Evolutionary conservation across 1,140 invertebrate genomes (phyloP), one percentile per base, ranked within the genome.

Genomic region (Heterodera schachtii): DNA sequence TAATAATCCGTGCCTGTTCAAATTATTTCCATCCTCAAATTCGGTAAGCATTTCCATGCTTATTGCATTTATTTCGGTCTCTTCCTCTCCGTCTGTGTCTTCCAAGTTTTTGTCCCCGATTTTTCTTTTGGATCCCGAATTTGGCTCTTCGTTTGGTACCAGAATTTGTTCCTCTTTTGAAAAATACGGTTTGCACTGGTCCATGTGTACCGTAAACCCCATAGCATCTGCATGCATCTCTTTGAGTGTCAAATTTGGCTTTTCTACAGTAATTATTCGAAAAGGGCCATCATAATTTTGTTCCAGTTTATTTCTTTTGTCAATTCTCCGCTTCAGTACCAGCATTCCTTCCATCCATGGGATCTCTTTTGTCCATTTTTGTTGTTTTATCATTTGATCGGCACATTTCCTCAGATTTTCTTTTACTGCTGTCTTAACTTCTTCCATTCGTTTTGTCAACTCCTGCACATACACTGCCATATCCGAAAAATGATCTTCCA

Each of bases 221-320:
- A 3, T 13, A 3, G 3, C n/a, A 41, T 44, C 52, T 46, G 57
- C 13, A 11, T 64, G 13, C 19, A 43, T 6, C 6, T 69, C 75
- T 78, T 43, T 16, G 3, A 78, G n/a, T 67, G n/a, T 9, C n/a
- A 78, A 66, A 66, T 78, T 78, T 16, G 75, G 75, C 21, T 66
- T 78, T 69, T 78, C 49, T 11, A 78, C 11, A 67, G 6, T 43
- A 3, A 78, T 66, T 11, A 78, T 78, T 3, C 67, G 75, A 5
- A 8, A 67, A 2, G 75, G 75, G 1, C 75, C 75, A 13, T 64
- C n/a, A 6, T 9, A 78, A 21, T 78, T 78, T 3, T 21, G 2
- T 43, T 66, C 75, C 2, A 78, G 31, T 78, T 78, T 78, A 7
- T n/a, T 6, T 31, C 46, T 46, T 19, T 78, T 78, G 8, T 66